Base-by-base conservation (phyloP, 2,797 vertebrate genomes). In the Eospalax fontanierii region DNA sequence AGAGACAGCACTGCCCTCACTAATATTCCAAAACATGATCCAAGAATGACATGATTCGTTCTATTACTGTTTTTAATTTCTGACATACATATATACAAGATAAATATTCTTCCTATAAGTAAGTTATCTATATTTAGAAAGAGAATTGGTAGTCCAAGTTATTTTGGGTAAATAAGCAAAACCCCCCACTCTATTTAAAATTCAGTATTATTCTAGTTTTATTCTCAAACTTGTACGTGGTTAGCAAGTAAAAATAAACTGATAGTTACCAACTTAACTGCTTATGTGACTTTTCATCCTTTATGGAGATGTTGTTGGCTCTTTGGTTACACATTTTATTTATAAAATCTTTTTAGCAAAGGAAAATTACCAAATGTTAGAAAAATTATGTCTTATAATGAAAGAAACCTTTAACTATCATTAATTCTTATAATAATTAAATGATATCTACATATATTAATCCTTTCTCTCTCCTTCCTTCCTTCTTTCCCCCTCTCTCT, bases 1-100 rank as follows among this genome's bases (percentile, higher is more conserved):
- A 81, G 59, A 78, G 71, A 73, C 0, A 71, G 74, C 61, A 28
- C 46, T 46, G 33, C 70, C 22, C 68, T 90, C 28, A 33, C 19
- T 86, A 73, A 38, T 59, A 70, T 93, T 95, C 28, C 24, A 88
- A 94, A 93, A 59, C 63, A 86, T 30, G 73, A 89, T 33, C 90
- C 24, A 88, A 90, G n/a, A 24, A 18, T 66, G 78, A 89, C 92
- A 8, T 30, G 65, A 66, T 86, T 70, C 83, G 63, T 33, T 78
- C 4, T 43, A 61, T 59, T 71, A 74, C 90, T 30, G 63, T 82
- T 59, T 43, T 93, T 2, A 35, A 87, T 83, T 95, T 68, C 30
- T 90, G 35, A 12, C 6, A 65, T 78, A 74, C 87, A 11, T 54
- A 70, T 22, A 81, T 43, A 70, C n/a, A 86, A 79, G 73, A 92